Percentiles rank a stretch among this genome's conserved stretches.
These are phyloP conservation scores for Oreochromis grahami DNA, from an alignment of 2,797 vertebrate species.

Conservation along the genomic window DNA sequence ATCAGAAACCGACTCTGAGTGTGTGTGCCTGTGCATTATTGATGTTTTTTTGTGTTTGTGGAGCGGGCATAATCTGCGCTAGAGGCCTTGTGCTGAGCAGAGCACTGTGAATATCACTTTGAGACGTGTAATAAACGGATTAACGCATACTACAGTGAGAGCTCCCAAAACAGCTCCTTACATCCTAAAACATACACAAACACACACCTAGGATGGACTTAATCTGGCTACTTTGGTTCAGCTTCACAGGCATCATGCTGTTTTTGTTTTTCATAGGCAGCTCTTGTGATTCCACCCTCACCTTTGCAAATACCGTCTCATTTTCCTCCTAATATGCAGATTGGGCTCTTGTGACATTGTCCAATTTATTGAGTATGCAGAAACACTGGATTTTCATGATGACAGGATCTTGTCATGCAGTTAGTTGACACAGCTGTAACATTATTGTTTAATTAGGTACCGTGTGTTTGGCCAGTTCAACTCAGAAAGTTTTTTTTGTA, in stretches of 20 bases:
- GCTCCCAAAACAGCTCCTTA: constrained; percentile 45
- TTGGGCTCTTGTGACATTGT: neutral
- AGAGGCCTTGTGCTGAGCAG: constrained; percentile 59
- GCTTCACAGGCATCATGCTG: neutral
- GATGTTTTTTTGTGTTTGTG: constrained; percentile 17
- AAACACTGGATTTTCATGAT: neutral
- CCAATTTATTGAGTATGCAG: neutral
- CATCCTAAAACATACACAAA: constrained; percentile 12
- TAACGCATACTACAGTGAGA: constrained; percentile 52
- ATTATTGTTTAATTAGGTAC: neutral
- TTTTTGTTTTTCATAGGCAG: neutral
- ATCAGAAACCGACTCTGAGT: constrained; percentile 7
- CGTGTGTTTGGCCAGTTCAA: neutral
- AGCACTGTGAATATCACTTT: constrained; percentile 59
- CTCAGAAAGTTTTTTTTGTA: neutral
- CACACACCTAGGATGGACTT: neutral
- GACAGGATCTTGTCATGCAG: neutral
- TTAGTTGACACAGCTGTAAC: neutral
- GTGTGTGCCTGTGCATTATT: neutral
- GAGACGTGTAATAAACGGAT: constrained; percentile 69
- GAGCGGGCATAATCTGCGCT: constrained; percentile 60
- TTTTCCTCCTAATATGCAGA: neutral
- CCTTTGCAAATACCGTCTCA: neutral
- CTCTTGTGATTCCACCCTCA: neutral
- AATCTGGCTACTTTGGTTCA: neutral